phyloP scores from a whole-genome alignment of 2,113 vertebrate species.

The Cariama cristata region DNA sequence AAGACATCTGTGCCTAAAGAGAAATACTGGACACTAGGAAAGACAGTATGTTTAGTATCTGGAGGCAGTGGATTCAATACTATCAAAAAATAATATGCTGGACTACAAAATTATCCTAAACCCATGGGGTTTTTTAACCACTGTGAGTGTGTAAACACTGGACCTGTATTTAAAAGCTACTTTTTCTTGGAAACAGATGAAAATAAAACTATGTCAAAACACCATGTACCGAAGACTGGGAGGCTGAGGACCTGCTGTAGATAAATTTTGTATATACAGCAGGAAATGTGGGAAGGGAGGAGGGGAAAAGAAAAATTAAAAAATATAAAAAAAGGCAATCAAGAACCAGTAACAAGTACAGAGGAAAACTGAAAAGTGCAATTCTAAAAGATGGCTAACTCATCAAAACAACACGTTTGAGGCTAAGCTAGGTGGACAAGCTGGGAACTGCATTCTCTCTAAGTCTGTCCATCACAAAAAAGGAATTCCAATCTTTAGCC shows the following conservation, averaged over 20 bases:
- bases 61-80: background rate
- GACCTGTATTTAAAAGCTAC: background rate
- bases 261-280: background rate
- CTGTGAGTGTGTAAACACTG: background rate
- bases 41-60: background rate
- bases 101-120: background rate
- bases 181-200: background rate
- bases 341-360: background rate
- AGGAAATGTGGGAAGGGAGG: background rate
- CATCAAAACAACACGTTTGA: background rate
- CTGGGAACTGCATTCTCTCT: background rate
- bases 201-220: background rate
- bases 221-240: background rate
- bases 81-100: background rate
- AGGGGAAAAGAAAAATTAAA: background rate
- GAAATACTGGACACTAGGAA: background rate
- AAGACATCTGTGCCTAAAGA: background rate
- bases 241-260: background rate
- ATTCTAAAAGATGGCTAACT: background rate
- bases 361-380: background rate
- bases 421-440: rapidly evolving
- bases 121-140: rapidly evolving
- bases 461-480: background rate
- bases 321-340: background rate
- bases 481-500: background rate